These are phyloP conservation scores for Ormia ochracea DNA, from an alignment of 2,888 invertebrate species.

Conservation along the genomic window DNA sequence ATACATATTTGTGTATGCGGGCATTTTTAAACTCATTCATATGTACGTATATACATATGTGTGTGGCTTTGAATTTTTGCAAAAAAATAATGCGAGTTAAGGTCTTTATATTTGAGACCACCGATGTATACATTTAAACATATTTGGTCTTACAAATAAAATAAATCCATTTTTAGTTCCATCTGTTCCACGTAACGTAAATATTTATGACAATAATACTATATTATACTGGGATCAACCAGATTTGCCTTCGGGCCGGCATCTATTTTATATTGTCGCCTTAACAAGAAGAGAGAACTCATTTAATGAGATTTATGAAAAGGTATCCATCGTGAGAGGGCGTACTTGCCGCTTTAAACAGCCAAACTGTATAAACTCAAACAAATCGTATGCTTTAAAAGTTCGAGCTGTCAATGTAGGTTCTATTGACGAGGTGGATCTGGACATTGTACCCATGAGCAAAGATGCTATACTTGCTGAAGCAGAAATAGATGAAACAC, in stretches of 20 bases:
- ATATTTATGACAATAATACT: slow-evolving; percentile 48
- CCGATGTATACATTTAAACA: too few species aligned
- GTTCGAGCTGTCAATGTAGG: slow-evolving; percentile 70
- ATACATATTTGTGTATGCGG: too few species aligned
- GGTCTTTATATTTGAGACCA: too few species aligned
- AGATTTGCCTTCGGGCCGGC: slow-evolving; percentile 78
- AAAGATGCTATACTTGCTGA: slow-evolving; percentile 47
- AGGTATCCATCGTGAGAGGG: slow-evolving; percentile 58
- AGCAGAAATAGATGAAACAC: slow-evolving; percentile 42
- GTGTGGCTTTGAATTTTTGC: too few species aligned
- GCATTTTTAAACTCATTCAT: too few species aligned
- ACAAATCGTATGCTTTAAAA: slow-evolving; percentile 58
- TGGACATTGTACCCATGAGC: slow-evolving; percentile 40
- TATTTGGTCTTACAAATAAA: too few species aligned
- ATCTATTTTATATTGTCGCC: slow-evolving; percentile 79
- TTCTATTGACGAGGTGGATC: slow-evolving; percentile 57
- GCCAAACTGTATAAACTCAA: slow-evolving; percentile 63
- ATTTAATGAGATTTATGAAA: slow-evolving; percentile 56
- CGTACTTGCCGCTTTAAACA: slow-evolving; percentile 64
- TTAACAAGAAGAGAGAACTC: slow-evolving; percentile 48
- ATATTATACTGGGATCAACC: slow-evolving; percentile 78
- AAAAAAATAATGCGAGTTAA: too few species aligned
- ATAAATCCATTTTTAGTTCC: slow-evolving; percentile 63
- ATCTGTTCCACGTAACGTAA: slow-evolving; percentile 63
- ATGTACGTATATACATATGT: neutral